Percentiles rank a stretch among this genome's conserved stretches.
phyloP scores from a whole-genome alignment of 2,113 vertebrate genomes.

The Jacana jacana region DNA sequence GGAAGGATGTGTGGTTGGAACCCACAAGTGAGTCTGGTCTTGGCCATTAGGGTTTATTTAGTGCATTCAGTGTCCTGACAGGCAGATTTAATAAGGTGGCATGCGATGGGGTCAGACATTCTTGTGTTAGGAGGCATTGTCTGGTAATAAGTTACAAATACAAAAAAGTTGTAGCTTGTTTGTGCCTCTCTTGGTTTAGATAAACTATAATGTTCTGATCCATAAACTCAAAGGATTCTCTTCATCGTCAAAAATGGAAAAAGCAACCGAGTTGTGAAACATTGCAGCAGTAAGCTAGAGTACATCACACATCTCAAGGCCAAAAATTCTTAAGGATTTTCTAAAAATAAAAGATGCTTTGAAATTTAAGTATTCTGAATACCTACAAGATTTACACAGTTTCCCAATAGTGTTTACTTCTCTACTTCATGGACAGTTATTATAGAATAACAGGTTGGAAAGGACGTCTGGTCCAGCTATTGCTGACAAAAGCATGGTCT shows the following conservation, averaged over 20 bases:
- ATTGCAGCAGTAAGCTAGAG: neutral
- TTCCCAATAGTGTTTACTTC: neutral
- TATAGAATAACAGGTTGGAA: neutral
- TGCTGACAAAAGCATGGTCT: neutral
- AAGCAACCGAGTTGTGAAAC: neutral
- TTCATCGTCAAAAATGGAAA: neutral
- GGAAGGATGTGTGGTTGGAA: neutral
- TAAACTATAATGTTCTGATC: neutral
- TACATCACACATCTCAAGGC: neutral
- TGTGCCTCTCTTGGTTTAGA: neutral
- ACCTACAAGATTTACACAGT: neutral
- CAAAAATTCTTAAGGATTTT: neutral
- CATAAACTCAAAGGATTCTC: neutral
- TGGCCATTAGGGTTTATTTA: neutral
- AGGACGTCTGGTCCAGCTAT: neutral
- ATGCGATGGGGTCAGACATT: neutral
- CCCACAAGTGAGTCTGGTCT: neutral
- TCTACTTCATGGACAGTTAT: neutral
- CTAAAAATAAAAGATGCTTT: neutral
- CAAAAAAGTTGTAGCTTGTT: neutral
- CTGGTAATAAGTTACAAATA: neutral
- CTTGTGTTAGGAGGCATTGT: neutral
- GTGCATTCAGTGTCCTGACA: neutral
- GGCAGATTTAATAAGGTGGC: neutral
- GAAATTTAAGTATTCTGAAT: neutral